Evolutionary conservation across 2,888 invertebrate genomes (phyloP).

Genomic region (Gerris lacustris): DNA sequence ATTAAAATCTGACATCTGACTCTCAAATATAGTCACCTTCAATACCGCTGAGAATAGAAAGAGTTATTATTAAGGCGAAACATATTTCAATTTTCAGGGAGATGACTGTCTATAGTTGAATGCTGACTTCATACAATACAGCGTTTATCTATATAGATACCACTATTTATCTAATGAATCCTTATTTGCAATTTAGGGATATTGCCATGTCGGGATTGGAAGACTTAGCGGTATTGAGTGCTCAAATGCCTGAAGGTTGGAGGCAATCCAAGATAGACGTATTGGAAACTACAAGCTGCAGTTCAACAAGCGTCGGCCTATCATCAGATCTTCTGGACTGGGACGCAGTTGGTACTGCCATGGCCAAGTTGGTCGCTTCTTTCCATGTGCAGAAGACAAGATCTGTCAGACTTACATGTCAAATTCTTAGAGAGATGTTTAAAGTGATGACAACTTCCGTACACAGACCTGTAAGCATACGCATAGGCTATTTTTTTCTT

Average conservation of each 20-base stretch:
- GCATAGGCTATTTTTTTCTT: too few species aligned
- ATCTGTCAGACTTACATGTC: not conserved
- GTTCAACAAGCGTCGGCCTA: not conserved
- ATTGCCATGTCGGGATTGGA: not conserved
- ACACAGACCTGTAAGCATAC: not conserved
- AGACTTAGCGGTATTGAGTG: not conserved
- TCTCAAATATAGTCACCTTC: too few species aligned
- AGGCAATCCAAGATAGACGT: too few species aligned
- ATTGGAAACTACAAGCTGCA: not conserved
- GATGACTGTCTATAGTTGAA: too few species aligned
- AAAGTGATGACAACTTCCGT: not conserved
- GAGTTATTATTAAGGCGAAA: too few species aligned
- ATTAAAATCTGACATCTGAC: too few species aligned
- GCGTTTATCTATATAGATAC: too few species aligned
- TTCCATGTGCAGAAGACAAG: not conserved
- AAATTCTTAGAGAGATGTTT: slow-evolving; percentile 4
- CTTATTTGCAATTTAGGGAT: not conserved
- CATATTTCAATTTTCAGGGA: too few species aligned
- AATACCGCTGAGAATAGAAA: too few species aligned
- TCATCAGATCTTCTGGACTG: not conserved
- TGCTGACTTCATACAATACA: too few species aligned
- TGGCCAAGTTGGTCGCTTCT: not conserved
- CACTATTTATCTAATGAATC: too few species aligned
- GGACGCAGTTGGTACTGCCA: not conserved
- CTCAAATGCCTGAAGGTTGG: not conserved